Percentiles rank a stretch among this genome's conserved stretches.
These are phyloP conservation scores for Platypus cylindrus DNA, from an alignment of 2,888 invertebrate species.

Conservation along the genomic window DNA sequence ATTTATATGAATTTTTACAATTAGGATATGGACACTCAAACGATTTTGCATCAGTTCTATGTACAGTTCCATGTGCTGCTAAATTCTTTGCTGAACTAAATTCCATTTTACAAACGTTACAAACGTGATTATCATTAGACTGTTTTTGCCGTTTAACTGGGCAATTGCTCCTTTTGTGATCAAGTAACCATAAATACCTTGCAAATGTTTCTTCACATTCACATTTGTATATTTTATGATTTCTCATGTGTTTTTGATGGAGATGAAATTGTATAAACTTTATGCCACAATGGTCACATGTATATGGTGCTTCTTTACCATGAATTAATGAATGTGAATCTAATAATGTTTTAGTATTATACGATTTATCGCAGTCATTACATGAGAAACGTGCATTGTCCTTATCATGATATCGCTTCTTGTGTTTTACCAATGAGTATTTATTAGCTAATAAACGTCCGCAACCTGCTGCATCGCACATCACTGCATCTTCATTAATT, in stretches of 20 bases:
- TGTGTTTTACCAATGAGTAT: slow-evolving; percentile 24
- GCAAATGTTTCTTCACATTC: slow-evolving; percentile 24
- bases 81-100: slow-evolving; percentile 19
- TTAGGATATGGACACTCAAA: slow-evolving; percentile 22
- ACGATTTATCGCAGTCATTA: slow-evolving; percentile 21
- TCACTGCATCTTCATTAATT: slow-evolving; percentile 10
- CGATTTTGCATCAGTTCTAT: slow-evolving; percentile 13
- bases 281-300: slow-evolving; percentile 22
- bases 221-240: slow-evolving; percentile 25
- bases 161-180: slow-evolving; percentile 22
- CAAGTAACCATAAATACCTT: slow-evolving; percentile 22
- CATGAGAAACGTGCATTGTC: slow-evolving; percentile 19
- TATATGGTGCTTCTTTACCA: slow-evolving; percentile 19
- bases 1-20: slow-evolving; percentile 22
- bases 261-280: slow-evolving; percentile 19
- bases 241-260: slow-evolving; percentile 23
- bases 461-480: slow-evolving; percentile 21
- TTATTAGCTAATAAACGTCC: slow-evolving; percentile 22
- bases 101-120: slow-evolving; percentile 21
- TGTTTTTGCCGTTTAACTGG: slow-evolving; percentile 18
- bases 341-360: slow-evolving; percentile 23
- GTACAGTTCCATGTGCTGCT: slow-evolving; percentile 19
- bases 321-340: slow-evolving; percentile 21
- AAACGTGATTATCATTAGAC: no score
- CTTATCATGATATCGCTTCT: slow-evolving; percentile 18